Percentiles rank a stretch among this genome's conserved stretches.
phyloP scores from a whole-genome alignment of 2,888 invertebrate genomes.

The Caenorhabditis sinica region DNA sequence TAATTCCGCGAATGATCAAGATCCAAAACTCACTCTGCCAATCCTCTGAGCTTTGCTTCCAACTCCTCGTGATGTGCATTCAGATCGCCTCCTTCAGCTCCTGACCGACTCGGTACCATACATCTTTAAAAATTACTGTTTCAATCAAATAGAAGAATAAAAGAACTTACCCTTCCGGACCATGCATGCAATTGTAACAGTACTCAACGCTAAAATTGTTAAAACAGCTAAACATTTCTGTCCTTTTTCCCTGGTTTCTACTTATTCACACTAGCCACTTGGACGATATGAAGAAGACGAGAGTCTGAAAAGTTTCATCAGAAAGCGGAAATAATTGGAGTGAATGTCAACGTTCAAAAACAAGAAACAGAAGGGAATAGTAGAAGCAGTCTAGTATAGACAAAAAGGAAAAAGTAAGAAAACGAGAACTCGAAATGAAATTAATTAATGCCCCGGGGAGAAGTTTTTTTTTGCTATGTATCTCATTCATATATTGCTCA shows the following conservation, averaged over 20 bases:
- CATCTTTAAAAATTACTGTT: conserved; percentile 39
- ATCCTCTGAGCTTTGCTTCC: conserved; percentile 38
- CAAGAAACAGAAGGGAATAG: conserved; percentile 8
- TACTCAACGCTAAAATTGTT: conserved; percentile 30
- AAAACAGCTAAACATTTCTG: conserved; percentile 45
- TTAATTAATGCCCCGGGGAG: conserved; percentile 56
- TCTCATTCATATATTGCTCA: background rate
- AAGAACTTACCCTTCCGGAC: conserved; percentile 54
- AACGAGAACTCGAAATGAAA: conserved; percentile 54
- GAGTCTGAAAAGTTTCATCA: background rate
- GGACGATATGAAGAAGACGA: background rate
- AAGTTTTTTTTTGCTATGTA: conserved; percentile 5
- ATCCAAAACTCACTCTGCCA: conserved; percentile 53
- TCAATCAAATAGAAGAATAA: background rate
- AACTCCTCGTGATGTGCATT: conserved; percentile 53
- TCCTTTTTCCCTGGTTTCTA: background rate
- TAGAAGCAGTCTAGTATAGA: conserved; percentile 29
- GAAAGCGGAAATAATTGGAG: conserved; percentile 4
- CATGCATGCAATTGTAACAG: conserved; percentile 58
- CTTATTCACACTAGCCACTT: background rate
- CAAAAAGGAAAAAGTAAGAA: conserved; percentile 15
- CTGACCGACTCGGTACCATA: conserved; percentile 57
- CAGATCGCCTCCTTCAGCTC: conserved; percentile 37
- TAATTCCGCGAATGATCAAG: background rate
- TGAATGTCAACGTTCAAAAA: conserved; percentile 22